phyloP scores from a whole-genome alignment of 2,113 vertebrate genomes.

The Cavia porcellus region DNA sequence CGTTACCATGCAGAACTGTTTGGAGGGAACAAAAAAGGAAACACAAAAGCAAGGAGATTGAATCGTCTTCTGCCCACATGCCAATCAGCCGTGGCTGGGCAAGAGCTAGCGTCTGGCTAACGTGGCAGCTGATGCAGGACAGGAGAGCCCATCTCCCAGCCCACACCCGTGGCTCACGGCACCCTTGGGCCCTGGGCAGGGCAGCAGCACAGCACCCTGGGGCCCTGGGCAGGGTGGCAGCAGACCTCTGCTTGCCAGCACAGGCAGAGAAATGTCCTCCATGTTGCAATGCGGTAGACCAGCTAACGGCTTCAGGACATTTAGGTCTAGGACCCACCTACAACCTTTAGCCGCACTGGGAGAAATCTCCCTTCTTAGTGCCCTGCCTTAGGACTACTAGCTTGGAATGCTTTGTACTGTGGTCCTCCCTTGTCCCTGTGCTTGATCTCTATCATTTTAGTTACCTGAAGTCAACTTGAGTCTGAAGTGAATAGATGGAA shows the following conservation, averaged over 20 bases:
- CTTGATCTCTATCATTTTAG: not conserved
- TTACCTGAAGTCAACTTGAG: not conserved
- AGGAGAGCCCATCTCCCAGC: not conserved
- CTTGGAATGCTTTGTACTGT: not conserved
- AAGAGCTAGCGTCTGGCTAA: not conserved
- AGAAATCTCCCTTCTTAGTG: not conserved
- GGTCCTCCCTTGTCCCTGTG: not conserved
- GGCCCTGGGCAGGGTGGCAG: too few species aligned
- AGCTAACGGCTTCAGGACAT: not conserved
- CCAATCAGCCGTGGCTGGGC: not conserved
- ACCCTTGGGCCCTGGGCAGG: accelerated
- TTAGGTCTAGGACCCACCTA: not conserved
- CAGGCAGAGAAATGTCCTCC: accelerated
- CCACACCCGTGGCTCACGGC: not conserved
- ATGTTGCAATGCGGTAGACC: too few species aligned
- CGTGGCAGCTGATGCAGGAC: not conserved
- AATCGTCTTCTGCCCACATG: slow-evolving; percentile 49
- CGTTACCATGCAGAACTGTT: slow-evolving; percentile 78
- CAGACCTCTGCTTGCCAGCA: too few species aligned
- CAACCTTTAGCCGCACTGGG: not conserved
- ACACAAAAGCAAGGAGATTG: slow-evolving; percentile 44
- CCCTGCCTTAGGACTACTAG: not conserved
- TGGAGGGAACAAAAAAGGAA: slow-evolving; percentile 57
- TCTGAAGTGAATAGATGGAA: not conserved
- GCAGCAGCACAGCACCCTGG: too few species aligned